A percentile compares a stretch with the other conserved stretches of the same genome.
These are phyloP conservation scores for Diaphora mendica DNA, from an alignment of 2,888 invertebrate species.

Conservation along the genomic window DNA sequence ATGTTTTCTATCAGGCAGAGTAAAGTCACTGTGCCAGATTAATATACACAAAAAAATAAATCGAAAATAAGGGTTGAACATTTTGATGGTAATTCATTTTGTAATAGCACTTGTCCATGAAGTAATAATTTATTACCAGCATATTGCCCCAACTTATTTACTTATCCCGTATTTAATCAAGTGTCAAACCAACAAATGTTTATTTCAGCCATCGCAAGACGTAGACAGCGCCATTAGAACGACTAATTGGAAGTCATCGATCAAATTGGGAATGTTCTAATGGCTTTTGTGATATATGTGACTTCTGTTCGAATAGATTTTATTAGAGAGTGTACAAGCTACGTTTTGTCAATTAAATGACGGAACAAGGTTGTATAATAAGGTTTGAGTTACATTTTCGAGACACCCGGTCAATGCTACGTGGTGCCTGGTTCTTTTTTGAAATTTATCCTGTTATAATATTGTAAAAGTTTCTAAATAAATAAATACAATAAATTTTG, in stretches of 20 bases:
- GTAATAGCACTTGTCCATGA: neutral
- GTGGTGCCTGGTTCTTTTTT: too few species aligned
- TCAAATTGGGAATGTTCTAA: neutral
- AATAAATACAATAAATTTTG: too few species aligned
- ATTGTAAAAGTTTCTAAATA: too few species aligned
- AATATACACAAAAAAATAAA: too few species aligned
- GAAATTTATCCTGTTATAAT: too few species aligned
- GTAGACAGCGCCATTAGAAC: constrained; percentile 30
- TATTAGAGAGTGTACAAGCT: too few species aligned
- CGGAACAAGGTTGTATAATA: neutral
- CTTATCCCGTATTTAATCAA: neutral
- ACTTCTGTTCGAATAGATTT: neutral
- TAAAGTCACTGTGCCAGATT: too few species aligned
- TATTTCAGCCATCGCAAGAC: constrained; percentile 26
- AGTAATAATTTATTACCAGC: neutral
- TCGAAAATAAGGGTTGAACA: too few species aligned
- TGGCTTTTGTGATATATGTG: neutral
- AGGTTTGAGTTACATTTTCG: neutral
- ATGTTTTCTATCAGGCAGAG: too few species aligned
- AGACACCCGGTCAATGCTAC: too few species aligned
- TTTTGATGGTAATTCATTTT: too few species aligned
- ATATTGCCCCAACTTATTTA: neutral
- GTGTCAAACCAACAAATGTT: constrained; percentile 12
- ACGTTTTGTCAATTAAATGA: neutral
- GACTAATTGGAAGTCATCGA: constrained; percentile 15